These are phyloP conservation scores for Syngnathus floridae DNA, from an alignment of 2,113 vertebrate species.

Conservation along the genomic window DNA sequence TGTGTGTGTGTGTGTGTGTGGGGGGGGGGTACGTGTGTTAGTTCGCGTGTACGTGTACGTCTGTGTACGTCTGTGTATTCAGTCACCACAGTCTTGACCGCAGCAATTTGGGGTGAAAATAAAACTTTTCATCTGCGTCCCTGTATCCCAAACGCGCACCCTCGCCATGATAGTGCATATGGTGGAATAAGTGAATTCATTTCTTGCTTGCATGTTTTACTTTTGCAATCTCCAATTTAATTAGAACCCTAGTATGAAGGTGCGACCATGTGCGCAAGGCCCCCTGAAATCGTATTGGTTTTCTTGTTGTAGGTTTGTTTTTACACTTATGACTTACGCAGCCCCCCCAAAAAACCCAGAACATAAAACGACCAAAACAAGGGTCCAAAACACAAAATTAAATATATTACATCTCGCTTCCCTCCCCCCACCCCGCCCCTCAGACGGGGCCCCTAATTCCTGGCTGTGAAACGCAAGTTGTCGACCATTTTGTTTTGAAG, in stretches of 20 bases:
- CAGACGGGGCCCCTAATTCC: neutral
- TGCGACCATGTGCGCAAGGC: neutral
- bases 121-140: neutral
- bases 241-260: neutral
- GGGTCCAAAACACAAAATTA: neutral
- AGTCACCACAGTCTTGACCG: slow-evolving; percentile 46
- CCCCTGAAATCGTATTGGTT: neutral
- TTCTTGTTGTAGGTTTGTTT: too few relatives aligned
- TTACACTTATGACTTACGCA: too few relatives aligned
- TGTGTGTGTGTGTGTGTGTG: slow-evolving; percentile 30
- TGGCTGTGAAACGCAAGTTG: neutral
- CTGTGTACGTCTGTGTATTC: slow-evolving; percentile 11
- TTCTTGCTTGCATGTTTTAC: too few relatives aligned
- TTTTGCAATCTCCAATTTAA: too few relatives aligned
- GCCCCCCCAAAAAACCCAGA: too few relatives aligned
- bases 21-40: neutral
- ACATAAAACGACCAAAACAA: neutral
- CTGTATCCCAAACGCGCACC: neutral
- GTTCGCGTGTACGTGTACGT: slow-evolving; percentile 7
- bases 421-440: neutral
- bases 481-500: neutral
- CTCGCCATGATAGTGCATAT: neutral
- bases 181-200: too few relatives aligned
- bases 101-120: slow-evolving; percentile 37
- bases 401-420: too few relatives aligned